phyloP scores from a whole-genome alignment of 2,888 invertebrate genomes.

The Apomyelois bistriatella region DNA sequence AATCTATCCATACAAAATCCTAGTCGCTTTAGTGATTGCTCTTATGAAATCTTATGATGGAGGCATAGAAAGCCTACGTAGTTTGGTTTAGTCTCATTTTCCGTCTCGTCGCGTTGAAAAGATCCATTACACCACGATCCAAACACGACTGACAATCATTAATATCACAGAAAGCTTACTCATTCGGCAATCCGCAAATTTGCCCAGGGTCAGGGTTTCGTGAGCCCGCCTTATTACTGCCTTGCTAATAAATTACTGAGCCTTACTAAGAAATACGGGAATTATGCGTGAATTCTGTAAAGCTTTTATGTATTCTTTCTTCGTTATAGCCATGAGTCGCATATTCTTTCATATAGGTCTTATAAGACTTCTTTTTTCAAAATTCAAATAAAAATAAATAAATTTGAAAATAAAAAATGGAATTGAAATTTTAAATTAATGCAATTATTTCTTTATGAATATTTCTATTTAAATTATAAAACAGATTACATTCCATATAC shows the following conservation, averaged over 20 bases:
- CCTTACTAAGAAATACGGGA: not conserved
- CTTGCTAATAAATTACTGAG: constrained; percentile 23
- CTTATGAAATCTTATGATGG: too few relatives aligned
- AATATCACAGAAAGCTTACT: constrained; percentile 17
- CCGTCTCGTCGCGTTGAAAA: not conserved
- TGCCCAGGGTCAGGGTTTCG: constrained; percentile 33
- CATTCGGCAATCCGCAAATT: constrained; percentile 29
- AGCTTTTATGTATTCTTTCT: not conserved
- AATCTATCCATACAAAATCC: too few relatives aligned
- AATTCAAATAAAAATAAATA: too few relatives aligned
- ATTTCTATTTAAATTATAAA: too few relatives aligned
- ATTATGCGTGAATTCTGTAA: not conserved
- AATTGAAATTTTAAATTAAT: too few relatives aligned
- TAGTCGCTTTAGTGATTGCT: too few relatives aligned
- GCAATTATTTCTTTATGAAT: too few relatives aligned
- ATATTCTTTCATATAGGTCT: not conserved
- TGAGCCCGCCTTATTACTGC: constrained; percentile 16
- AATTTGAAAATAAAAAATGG: too few relatives aligned
- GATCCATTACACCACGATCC: constrained; percentile 11
- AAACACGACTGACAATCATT: constrained; percentile 15
- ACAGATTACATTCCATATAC: too few relatives aligned
- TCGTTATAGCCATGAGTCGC: not conserved
- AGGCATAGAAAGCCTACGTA: too few relatives aligned
- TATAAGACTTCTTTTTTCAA: too few relatives aligned
- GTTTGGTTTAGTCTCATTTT: not conserved